Percentiles rank a stretch among this genome's conserved stretches.
Conservation (phyloP, 1,140 invertebrate species). For the Zelostemma sp. region DNA sequence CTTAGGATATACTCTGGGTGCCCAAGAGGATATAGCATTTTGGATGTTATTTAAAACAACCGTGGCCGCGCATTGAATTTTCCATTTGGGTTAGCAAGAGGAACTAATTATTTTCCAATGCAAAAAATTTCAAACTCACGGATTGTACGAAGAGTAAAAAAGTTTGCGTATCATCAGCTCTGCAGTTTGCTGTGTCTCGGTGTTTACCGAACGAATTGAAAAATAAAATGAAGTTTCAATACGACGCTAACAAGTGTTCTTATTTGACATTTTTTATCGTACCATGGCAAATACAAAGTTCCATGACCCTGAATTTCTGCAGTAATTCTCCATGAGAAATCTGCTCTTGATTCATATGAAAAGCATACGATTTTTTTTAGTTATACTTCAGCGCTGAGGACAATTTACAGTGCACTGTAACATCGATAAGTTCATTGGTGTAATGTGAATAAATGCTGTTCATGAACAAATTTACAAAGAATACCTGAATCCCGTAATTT, state of each 20-base stretch:
- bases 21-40: constrained; percentile 58
- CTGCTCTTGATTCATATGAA: neutral
- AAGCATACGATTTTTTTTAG: too few relatives aligned
- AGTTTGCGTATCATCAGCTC: neutral
- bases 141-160: too few relatives aligned
- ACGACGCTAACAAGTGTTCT: neutral
- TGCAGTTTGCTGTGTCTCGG: neutral
- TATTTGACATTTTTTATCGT: neutral
- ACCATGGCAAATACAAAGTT: neutral
- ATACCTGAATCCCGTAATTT: neutral
- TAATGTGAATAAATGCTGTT: too few relatives aligned
- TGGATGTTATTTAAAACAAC: constrained; percentile 53
- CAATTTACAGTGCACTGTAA: too few relatives aligned
- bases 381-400: too few relatives aligned
- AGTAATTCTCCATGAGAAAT: neutral
- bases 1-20: constrained; percentile 56
- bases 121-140: neutral
- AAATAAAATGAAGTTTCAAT: neutral
- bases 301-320: neutral
- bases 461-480: too few relatives aligned
- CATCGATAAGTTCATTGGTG: too few relatives aligned
- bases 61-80: constrained; percentile 4
- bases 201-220: neutral
- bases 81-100: neutral
- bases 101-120: neutral